Percentiles rank a stretch among this genome's conserved stretches.
Evolutionary conservation across 1,140 invertebrate species (phyloP).

Genomic region (Drosophila albomicans): DNA sequence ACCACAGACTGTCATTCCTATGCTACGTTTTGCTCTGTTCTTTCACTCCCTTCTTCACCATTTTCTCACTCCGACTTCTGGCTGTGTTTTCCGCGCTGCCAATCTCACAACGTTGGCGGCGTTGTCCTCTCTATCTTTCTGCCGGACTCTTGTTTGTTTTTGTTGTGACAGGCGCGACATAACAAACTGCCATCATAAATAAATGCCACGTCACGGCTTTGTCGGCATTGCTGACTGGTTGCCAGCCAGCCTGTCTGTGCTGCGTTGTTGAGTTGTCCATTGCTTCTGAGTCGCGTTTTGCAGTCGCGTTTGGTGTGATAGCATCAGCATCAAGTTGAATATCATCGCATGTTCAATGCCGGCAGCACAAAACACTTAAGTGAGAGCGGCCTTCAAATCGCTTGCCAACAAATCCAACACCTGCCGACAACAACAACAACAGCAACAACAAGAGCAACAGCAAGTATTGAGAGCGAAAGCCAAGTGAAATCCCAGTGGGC

Average conservation of each 20-base stretch:
- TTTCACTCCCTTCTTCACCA: background rate
- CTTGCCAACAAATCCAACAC: conserved; percentile 42
- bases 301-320: background rate
- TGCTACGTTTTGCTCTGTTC: background rate
- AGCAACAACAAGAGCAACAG: background rate
- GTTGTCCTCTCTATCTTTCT: conserved; percentile 68
- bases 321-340: conserved; percentile 34
- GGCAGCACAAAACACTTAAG: conserved; percentile 39
- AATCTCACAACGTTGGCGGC: conserved; percentile 30
- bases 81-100: conserved; percentile 27
- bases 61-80: conserved; percentile 8
- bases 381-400: conserved; percentile 19
- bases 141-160: conserved; percentile 67
- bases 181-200: conserved; percentile 84
- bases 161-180: conserved; percentile 81
- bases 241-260: conserved; percentile 15
- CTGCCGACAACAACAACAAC: conserved; percentile 9
- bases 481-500: conserved; percentile 40
- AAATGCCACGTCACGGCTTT: conserved; percentile 76
- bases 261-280: conserved; percentile 57
- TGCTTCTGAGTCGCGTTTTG: conserved; percentile 28
- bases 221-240: conserved; percentile 45
- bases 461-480: conserved; percentile 3
- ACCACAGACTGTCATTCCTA: conserved; percentile 9
- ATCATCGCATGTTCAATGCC: conserved; percentile 40